Evolutionary conservation across 2,888 invertebrate species (phyloP).

Genomic region (Stramonita haemastoma): DNA sequence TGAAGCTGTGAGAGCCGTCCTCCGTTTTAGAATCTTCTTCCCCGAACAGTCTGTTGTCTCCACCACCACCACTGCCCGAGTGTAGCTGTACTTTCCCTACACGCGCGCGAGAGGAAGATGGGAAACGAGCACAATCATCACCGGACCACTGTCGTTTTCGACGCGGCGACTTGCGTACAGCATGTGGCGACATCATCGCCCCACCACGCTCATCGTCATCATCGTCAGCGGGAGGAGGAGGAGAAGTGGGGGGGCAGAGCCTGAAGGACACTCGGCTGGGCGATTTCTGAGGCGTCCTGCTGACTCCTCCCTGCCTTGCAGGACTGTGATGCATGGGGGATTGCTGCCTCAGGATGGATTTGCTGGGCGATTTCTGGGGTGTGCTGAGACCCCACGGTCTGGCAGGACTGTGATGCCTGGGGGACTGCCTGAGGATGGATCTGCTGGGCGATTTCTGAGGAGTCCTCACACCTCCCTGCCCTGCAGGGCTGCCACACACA

Average conservation of each 20-base stretch:
- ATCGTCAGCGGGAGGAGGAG: slow-evolving; percentile 52
- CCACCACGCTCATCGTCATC: slow-evolving; percentile 36
- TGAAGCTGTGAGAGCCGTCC: not conserved
- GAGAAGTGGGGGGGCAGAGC: slow-evolving; percentile 54
- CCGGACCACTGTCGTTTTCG: slow-evolving; percentile 50
- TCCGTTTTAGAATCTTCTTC: not conserved
- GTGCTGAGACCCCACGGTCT: not conserved
- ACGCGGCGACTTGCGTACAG: slow-evolving; percentile 63
- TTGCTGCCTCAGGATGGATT: too few relatives aligned
- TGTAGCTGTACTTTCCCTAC: not conserved
- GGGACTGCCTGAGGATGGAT: too few relatives aligned
- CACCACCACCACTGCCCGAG: not conserved
- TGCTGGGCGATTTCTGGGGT: slow-evolving; percentile 27
- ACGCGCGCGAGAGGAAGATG: not conserved
- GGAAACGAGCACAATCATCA: slow-evolving; percentile 2
- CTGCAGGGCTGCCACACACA: not conserved
- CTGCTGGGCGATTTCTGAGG: too few relatives aligned
- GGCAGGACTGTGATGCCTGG: too few relatives aligned
- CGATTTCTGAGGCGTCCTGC: slow-evolving; percentile 27
- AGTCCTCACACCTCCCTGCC: too few relatives aligned
- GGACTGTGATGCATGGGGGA: slow-evolving; percentile 22
- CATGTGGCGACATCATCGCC: slow-evolving; percentile 57
- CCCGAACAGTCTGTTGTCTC: not conserved
- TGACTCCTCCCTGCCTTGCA: too few relatives aligned
- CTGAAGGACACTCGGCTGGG: slow-evolving; percentile 30